Evolutionary conservation across 2,888 invertebrate genomes (phyloP).

Genomic region (Drosophila leonis): DNA sequence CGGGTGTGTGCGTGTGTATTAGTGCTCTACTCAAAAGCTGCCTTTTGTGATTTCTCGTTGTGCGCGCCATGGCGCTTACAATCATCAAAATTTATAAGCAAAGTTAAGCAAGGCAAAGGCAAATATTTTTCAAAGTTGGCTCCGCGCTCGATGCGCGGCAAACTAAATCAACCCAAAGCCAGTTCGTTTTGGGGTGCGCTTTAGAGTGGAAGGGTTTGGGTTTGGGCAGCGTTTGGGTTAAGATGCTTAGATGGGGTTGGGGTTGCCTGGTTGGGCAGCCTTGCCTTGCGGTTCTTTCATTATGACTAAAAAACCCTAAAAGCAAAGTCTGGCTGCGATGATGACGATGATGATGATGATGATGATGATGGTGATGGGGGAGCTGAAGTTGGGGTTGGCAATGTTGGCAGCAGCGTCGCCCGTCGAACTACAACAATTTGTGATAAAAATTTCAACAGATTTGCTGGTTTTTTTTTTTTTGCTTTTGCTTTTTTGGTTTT

Average conservation of each 20-base stretch:
- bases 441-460: constrained; percentile 69
- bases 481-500: constrained; percentile 39
- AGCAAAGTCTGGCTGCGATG: constrained; percentile 49
- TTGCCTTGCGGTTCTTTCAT: constrained; percentile 71
- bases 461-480: constrained; percentile 36
- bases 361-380: background rate
- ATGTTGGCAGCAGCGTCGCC: constrained; percentile 19
- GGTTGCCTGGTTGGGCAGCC: constrained; percentile 24
- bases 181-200: constrained; percentile 33
- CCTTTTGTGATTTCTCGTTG: constrained; percentile 47
- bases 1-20: background rate
- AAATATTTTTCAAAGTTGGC: constrained; percentile 67
- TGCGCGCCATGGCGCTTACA: constrained; percentile 36
- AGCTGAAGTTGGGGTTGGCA: background rate
- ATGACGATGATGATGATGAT: constrained; percentile 11
- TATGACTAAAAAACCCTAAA: constrained; percentile 50
- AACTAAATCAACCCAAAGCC: constrained; percentile 75
- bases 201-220: constrained; percentile 21
- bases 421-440: constrained; percentile 56
- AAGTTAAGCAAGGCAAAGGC: constrained; percentile 70
- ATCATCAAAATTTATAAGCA: constrained; percentile 77
- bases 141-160: constrained; percentile 40
- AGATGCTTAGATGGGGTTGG: constrained; percentile 25
- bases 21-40: constrained; percentile 21
- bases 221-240: constrained; percentile 15